These are phyloP conservation scores for Polyploca ridens DNA, from an alignment of 2,888 invertebrate genomes.

Conservation along the genomic window DNA sequence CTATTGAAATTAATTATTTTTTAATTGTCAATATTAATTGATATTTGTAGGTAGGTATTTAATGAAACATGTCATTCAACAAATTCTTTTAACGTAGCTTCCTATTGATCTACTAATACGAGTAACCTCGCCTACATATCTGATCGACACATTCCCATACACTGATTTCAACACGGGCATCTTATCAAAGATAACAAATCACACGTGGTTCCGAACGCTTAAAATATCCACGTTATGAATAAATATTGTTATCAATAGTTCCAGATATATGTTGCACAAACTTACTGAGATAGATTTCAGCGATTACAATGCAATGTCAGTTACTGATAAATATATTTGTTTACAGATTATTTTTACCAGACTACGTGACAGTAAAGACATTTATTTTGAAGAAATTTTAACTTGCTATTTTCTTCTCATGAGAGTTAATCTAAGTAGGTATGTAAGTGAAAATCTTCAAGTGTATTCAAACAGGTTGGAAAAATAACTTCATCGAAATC, in stretches of 20 bases:
- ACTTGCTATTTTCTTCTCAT: no score
- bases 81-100: background rate
- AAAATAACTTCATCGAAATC: constrained; percentile 6
- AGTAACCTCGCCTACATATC: constrained; percentile 26
- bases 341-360: background rate
- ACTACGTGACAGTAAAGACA: background rate
- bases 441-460: background rate
- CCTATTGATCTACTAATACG: constrained; percentile 11
- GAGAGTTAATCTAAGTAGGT: no score
- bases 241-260: background rate
- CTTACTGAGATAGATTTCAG: background rate
- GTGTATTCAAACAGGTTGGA: background rate
- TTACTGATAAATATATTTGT: background rate
- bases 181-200: constrained; percentile 20
- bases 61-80: background rate
- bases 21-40: background rate
- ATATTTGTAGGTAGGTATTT: background rate
- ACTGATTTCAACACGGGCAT: constrained; percentile 2
- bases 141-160: background rate
- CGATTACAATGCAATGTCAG: background rate
- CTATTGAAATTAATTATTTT: background rate
- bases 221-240: background rate
- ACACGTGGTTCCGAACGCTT: constrained; percentile 14
- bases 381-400: no score
- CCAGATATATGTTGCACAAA: background rate